Percentiles rank a stretch among this genome's conserved stretches.
phyloP scores from a whole-genome alignment of 2,888 invertebrate genomes.

The Tillus elongatus region DNA sequence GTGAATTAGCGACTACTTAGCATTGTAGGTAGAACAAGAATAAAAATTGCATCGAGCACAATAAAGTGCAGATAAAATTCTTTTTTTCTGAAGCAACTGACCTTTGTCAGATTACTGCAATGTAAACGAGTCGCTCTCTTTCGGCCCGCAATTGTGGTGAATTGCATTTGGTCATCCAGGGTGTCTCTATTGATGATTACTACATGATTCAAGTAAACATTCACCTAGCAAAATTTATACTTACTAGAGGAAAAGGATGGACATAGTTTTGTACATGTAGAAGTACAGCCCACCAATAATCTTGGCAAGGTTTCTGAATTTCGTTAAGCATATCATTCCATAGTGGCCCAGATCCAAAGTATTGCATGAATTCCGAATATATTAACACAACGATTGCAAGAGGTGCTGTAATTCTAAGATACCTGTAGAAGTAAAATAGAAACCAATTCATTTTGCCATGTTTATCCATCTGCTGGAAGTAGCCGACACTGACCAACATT shows the following conservation, averaged over 20 bases:
- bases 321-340: slow-evolving; percentile 34
- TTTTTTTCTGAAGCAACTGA: too few relatives aligned
- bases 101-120: too few relatives aligned
- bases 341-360: slow-evolving; percentile 43
- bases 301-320: slow-evolving; percentile 31
- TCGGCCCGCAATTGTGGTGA: too few relatives aligned
- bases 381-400: slow-evolving; percentile 41
- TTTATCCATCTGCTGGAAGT: slow-evolving; percentile 35
- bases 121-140: too few relatives aligned
- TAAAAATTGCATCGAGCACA: too few relatives aligned
- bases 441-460: slow-evolving; percentile 35
- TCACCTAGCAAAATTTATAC: too few relatives aligned
- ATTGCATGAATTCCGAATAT: slow-evolving; percentile 39
- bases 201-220: too few relatives aligned
- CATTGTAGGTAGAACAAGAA: too few relatives aligned
- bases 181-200: too few relatives aligned
- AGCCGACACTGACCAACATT: slow-evolving; percentile 37
- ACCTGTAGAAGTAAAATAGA: slow-evolving; percentile 41
- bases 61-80: too few relatives aligned
- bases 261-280: slow-evolving; percentile 40
- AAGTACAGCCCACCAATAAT: slow-evolving; percentile 40
- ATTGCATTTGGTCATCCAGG: too few relatives aligned
- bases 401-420: slow-evolving; percentile 44
- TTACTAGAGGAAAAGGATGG: slow-evolving; percentile 30
- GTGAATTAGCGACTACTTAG: too few relatives aligned